phyloP scores from a whole-genome alignment of 2,113 vertebrate species.

The Phalacrocorax carbo region DNA sequence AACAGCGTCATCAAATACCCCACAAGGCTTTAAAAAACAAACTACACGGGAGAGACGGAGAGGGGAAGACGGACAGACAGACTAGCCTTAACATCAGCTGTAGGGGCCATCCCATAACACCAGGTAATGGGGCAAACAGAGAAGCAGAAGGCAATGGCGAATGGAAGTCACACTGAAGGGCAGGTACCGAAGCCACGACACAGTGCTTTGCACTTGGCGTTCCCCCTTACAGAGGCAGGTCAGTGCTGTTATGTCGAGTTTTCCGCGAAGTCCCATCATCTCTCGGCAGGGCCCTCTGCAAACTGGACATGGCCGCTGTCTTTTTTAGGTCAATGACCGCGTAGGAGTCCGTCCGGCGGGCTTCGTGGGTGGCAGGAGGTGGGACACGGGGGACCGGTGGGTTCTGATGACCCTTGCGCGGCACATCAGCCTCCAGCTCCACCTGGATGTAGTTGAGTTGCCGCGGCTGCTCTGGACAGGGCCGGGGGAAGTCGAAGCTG shows the following conservation, averaged over 20 bases:
- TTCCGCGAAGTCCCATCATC: slow-evolving; percentile 97
- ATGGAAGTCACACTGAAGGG: not conserved
- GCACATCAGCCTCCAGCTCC: slow-evolving; percentile 85
- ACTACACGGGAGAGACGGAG: not conserved
- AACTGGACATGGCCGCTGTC: slow-evolving; percentile 96
- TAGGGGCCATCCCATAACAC: not conserved
- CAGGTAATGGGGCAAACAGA: not conserved
- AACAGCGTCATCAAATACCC: not conserved
- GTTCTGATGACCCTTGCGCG: slow-evolving; percentile 43
- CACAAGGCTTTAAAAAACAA: slow-evolving; percentile 36
- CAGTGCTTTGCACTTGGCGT: not conserved
- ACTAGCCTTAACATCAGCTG: not conserved
- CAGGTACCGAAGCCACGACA: not conserved
- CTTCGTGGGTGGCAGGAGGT: not conserved
- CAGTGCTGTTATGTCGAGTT: slow-evolving; percentile 98
- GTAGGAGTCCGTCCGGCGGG: slow-evolving; percentile 88
- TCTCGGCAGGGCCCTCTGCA: slow-evolving; percentile 94
- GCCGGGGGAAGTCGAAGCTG: slow-evolving; percentile 90
- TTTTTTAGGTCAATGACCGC: slow-evolving; percentile 98
- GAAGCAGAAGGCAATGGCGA: not conserved
- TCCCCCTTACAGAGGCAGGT: slow-evolving; percentile 89
- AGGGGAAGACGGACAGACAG: not conserved
- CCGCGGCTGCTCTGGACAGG: slow-evolving; percentile 81
- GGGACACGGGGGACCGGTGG: not conserved
- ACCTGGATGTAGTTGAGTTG: slow-evolving; percentile 99